Conservation (phyloP, 2,888 invertebrate genomes). For the Drosophila sordidula region DNA sequence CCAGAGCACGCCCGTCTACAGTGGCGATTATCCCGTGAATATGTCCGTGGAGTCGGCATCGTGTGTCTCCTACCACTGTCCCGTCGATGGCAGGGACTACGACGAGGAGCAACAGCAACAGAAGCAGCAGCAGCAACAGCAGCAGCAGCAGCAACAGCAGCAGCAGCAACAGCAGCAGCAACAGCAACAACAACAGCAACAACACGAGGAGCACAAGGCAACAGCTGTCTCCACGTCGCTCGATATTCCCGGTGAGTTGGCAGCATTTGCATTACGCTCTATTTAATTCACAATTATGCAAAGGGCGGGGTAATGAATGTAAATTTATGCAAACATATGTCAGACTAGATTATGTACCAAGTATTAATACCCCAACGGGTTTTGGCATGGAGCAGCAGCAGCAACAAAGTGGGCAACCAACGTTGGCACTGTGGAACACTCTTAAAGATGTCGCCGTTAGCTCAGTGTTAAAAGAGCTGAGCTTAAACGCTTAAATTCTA, state of each 20-base stretch:
- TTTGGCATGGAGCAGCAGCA: conserved; percentile 1
- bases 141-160: conserved; percentile 25
- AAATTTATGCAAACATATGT: conserved; percentile 80
- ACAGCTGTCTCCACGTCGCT: conserved; percentile 26
- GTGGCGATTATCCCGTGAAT: conserved; percentile 75
- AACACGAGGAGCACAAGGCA: conserved; percentile 11
- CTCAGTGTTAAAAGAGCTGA: background rate
- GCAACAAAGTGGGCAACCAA: conserved; percentile 9
- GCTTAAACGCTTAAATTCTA: background rate
- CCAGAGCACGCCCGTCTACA: conserved; percentile 79
- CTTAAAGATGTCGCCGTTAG: too few relatives aligned
- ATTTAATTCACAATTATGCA: conserved; percentile 74
- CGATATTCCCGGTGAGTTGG: conserved; percentile 67
- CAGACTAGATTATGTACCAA: conserved; percentile 70
- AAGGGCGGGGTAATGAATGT: conserved; percentile 18
- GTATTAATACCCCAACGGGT: conserved; percentile 38
- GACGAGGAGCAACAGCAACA: conserved; percentile 65
- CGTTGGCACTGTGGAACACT: conserved; percentile 24
- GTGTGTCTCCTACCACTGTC: conserved; percentile 74
- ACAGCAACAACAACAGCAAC: conserved; percentile 6
- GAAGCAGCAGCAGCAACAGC: conserved; percentile 29
- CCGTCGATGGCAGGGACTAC: conserved; percentile 66
- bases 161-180: conserved; percentile 18
- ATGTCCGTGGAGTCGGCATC: conserved; percentile 80
- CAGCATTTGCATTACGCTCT: conserved; percentile 58